phyloP scores from a whole-genome alignment of 2,888 invertebrate genomes.

The Cheilosia pagana region DNA sequence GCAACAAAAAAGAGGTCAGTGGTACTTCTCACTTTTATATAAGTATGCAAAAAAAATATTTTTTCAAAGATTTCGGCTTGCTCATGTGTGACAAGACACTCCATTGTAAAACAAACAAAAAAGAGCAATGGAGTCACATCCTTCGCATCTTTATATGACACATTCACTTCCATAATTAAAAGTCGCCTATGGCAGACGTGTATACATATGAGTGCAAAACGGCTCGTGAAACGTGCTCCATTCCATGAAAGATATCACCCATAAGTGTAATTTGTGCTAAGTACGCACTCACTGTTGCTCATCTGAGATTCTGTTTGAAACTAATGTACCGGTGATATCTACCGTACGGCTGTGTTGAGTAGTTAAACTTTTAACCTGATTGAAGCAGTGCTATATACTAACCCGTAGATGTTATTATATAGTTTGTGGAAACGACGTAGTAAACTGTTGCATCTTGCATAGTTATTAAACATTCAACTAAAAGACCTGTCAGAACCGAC shows the following conservation, averaged over 20 bases:
- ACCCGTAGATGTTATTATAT: not conserved
- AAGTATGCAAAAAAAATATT: no score
- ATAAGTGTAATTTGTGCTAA: constrained; percentile 3
- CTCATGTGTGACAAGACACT: no score
- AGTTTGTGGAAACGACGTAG: not conserved
- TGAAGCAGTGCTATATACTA: not conserved
- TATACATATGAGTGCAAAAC: not conserved
- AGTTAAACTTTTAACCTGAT: not conserved
- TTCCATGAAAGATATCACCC: not conserved
- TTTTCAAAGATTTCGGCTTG: no score
- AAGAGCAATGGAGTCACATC: not conserved
- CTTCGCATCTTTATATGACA: not conserved
- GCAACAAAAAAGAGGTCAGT: no score
- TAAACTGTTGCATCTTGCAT: not conserved
- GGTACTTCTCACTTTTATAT: no score
- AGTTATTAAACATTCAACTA: no score
- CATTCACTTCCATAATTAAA: constrained; percentile 1
- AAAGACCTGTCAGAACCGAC: no score
- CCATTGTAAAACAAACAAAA: not conserved
- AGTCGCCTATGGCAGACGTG: not conserved
- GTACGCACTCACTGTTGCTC: constrained; percentile 2
- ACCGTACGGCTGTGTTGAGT: not conserved
- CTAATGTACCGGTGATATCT: not conserved
- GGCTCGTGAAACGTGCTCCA: not conserved
- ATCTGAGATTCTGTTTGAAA: not conserved